Evolutionary conservation across 2,797 vertebrate genomes (phyloP), one percentile per base, ranked within the genome.

Genomic region (Rhabdomys pumilio): DNA sequence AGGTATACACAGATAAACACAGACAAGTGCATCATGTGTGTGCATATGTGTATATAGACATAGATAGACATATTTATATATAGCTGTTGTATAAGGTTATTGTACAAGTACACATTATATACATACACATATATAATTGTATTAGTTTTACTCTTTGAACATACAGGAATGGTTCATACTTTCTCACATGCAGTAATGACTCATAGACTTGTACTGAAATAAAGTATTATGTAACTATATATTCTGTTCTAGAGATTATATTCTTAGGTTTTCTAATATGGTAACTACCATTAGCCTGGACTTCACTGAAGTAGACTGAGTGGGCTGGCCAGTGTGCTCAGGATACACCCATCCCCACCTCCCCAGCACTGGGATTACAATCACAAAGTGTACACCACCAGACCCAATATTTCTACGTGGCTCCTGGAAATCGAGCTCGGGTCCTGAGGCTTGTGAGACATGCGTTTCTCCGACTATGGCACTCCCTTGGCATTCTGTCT

Each of bases 391-490:
- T 12, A 10, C 9, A 20, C 12, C 31, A 85, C 47, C 13, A 38
- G 17, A 26, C 47, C 31, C 47, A 72, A 10, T 6, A 17, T 55
- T 53, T 86, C 47, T 86, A 12, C 17, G 13, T 55, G 12, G 29
- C 6, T 67, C 83, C 50, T 31, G 34, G 41, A 38, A 13, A 72
- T 72, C 14, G 15, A 38, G 41, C 34, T 55, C 34, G 12, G 67
- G 22, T 41, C 67, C 50, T 57, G 8, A 19, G 26, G 34, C 50
- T 57, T 20, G 2, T 1, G 12, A 87, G 85, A 50, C n/a, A 57
- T 73, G 50, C n/a, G 1, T 1, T 31, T 41, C n/a, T 38, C n/a
- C 11, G 0, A 29, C 5, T 41, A n/a, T 2, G 24, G 24, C 2
- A 29, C 8, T 41, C 26, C 2, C n/a, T 2, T 0, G 8, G 8